Conservation (phyloP, 2,113 vertebrate species). For the Dunckerocampus dactyliophorus region DNA sequence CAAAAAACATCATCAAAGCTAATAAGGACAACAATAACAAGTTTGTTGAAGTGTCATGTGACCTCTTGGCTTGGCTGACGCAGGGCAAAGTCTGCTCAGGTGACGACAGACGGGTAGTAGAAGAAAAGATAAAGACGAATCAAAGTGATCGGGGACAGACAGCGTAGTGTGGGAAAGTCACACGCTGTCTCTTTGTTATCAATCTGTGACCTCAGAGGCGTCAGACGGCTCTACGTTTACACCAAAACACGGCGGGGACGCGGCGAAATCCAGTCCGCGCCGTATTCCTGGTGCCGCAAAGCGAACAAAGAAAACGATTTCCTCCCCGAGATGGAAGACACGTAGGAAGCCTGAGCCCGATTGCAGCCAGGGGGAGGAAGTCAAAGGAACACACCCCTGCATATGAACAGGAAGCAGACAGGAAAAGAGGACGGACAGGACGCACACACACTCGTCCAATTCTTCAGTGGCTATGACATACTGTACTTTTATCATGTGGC, state of each 20-base stretch:
- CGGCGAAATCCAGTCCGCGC: slow-evolving; percentile 9
- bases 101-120: slow-evolving; percentile 9
- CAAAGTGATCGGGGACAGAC: slow-evolving; percentile 34
- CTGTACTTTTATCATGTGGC: neutral
- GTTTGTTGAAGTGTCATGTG: slow-evolving; percentile 5
- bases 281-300: slow-evolving; percentile 2
- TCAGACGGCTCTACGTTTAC: slow-evolving; percentile 9
- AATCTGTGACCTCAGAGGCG: slow-evolving; percentile 49
- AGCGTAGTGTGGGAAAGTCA: slow-evolving; percentile 59
- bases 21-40: slow-evolving; percentile 13
- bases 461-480: slow-evolving; percentile 3
- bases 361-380: slow-evolving; percentile 54
- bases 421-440: slow-evolving; percentile 53
- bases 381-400: slow-evolving; percentile 65
- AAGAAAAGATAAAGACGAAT: slow-evolving; percentile 7
- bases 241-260: slow-evolving; percentile 15
- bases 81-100: slow-evolving; percentile 28
- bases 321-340: slow-evolving; percentile 41
- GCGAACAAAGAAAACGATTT: slow-evolving; percentile 16
- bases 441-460: slow-evolving; percentile 27
- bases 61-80: slow-evolving; percentile 16
- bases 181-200: slow-evolving; percentile 49
- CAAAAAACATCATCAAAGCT: slow-evolving; percentile 34
- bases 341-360: slow-evolving; percentile 60
- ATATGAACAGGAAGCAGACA: slow-evolving; percentile 64